Evolutionary conservation across 2,113 vertebrate species (phyloP), one percentile per base, ranked within the genome.

Genomic region (Chaetodon trifascialis): DNA sequence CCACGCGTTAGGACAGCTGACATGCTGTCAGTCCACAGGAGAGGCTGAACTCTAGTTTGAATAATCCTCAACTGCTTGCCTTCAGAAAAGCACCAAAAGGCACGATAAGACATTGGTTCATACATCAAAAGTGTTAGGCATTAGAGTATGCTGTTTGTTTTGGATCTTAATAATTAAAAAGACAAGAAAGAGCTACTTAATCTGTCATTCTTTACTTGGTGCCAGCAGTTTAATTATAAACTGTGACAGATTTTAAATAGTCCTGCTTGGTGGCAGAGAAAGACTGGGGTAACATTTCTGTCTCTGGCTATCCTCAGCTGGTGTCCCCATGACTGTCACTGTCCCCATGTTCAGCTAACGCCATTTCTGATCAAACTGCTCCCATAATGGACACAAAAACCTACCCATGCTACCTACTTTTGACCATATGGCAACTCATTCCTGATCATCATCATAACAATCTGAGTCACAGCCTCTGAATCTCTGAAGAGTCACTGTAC

Each of bases 1-100:
- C 79, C 82, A 85, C 78, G 82, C 85, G 7, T 92, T 89, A 86
- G 59, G 69, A 90, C 93, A 94, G 94, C 92, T 94, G 94, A 92
- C 92, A 86, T 51, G 79, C 86, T 86, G 88, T 88, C 89, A 82
- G 66, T 69, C 72, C 73, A 71, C 64, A 77, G 67, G 25, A 42
- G 64, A 88, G 67, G 51, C 77, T 76, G 36, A 80, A 76, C 62
- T 36, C 55, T 19, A 54, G 38, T 51, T 86, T 80, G 65, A 76
- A 62, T 75, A 59, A 56, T 80, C 72, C 78, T 25, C 30, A 76
- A 82, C 6, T n/a, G 58, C 52, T 71, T 36, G 21, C n/a, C 42
- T 68, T 76, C 5, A 49, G 62, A 85, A 82, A 70, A 63, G 42
- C 49, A 16, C 54, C 55, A 56, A 65, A 79, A 78, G 15, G 30